Conservation (phyloP, 1,140 invertebrate species). For the Latrodectus geometricus region DNA sequence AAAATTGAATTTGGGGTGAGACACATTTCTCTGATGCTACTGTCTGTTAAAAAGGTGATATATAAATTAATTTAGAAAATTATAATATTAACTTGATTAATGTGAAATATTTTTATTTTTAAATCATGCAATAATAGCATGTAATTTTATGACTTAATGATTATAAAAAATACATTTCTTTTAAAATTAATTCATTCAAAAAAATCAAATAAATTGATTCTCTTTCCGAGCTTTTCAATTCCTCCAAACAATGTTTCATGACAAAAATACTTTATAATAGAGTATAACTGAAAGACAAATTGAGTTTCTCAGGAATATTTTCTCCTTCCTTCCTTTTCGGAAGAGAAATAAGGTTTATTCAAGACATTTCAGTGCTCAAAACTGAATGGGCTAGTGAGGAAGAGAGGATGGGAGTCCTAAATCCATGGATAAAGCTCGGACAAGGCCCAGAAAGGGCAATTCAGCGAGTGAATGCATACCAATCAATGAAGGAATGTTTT, state of each 20-base stretch:
- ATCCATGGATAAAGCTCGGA: slow-evolving; percentile 21
- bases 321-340: not conserved
- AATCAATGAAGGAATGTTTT: slow-evolving; percentile 54
- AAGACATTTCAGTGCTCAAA: not conserved
- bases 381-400: not conserved
- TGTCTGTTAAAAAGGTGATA: too few species aligned
- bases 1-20: too few species aligned
- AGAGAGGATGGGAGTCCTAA: slow-evolving; percentile 20
- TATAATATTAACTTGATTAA: too few species aligned
- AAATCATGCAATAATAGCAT: too few species aligned
- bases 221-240: not conserved
- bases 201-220: not conserved
- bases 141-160: too few species aligned
- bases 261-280: not conserved
- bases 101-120: too few species aligned
- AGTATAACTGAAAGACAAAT: not conserved
- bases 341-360: not conserved
- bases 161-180: too few species aligned
- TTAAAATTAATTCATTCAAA: not conserved
- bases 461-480: slow-evolving; percentile 52
- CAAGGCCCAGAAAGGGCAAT: slow-evolving; percentile 44
- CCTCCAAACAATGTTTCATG: not conserved
- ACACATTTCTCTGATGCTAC: too few species aligned
- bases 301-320: not conserved
- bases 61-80: too few species aligned